Conservation (phyloP, 1,140 invertebrate genomes). For the Panulirus ornatus region DNA sequence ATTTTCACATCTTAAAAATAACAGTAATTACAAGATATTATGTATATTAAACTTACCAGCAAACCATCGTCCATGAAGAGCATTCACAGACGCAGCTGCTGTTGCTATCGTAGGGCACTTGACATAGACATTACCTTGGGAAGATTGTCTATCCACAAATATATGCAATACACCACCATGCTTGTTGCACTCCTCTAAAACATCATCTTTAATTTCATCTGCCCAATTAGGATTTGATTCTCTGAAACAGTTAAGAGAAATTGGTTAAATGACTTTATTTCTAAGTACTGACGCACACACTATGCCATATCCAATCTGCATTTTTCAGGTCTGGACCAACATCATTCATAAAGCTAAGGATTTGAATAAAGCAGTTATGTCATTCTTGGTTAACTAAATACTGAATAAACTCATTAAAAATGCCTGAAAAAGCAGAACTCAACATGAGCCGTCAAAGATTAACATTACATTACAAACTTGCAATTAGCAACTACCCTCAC, state of each 20-base stretch:
- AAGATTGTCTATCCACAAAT: constrained; percentile 96
- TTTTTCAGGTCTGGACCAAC: no score
- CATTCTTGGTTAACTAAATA: no score
- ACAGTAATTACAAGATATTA: no score
- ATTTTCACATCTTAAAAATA: no score
- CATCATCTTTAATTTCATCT: constrained; percentile 97
- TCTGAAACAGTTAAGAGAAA: constrained; percentile 80
- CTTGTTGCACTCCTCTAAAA: constrained; percentile 98
- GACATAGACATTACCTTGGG: constrained; percentile 98
- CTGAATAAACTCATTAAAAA: no score
- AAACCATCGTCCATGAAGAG: constrained; percentile 98
- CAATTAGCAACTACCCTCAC: no score
- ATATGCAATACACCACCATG: constrained; percentile 98
- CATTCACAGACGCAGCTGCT: constrained; percentile 96
- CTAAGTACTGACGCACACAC: constrained; percentile 2
- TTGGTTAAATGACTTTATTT: neutral
- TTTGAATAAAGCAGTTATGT: neutral
- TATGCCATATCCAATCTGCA: no score
- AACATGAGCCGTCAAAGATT: no score
- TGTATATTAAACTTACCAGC: constrained; percentile 84
- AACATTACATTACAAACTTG: no score
- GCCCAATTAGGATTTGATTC: constrained; percentile 89
- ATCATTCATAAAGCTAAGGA: neutral
- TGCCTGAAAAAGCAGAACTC: no score
- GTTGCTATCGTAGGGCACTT: constrained; percentile 98